Base-by-base conservation (phyloP, 1,140 invertebrate species). In the Teleogryllus occipitalis region DNA sequence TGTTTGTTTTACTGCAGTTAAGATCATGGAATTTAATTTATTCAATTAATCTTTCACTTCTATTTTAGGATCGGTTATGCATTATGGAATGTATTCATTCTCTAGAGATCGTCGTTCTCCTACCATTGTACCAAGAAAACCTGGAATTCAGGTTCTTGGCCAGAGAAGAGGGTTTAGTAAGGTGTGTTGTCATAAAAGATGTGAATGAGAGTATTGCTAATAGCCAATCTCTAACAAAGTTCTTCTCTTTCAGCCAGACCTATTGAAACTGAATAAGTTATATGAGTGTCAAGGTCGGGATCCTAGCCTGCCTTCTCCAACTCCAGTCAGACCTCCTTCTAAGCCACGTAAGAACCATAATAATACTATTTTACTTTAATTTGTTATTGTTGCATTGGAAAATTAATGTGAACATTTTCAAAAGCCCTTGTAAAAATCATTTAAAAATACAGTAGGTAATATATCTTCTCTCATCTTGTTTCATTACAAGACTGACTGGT, bases 51-150 rank as follows among this genome's bases (percentile, higher is more conserved):
- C 18, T 3, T 65, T 77, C 21, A 80, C 15, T 54, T 80, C 47
- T 8, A 10, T 49, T 77, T 65, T 47, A 80, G 81, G 81, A n/a
- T 87, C 86, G 0, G 85, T 89, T n/a, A 89, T 90, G 88, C 89
- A 90, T 81, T 90, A 90, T 81, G 87, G 87, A 0, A 83, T 87
- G 8, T 88, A 85, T 81, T 88, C 89, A 15, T 90, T 90, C 84
- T 86, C 88, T 48, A 85, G 84, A 75, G 87, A 88, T 80, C 82
- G 86, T 14, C 83, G 84, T 72, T 83, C 85, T 76, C 89, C 89
- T 49, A 90, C 90, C 46, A 87, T 91, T 75, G 82, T 87, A 5
- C 85, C 88, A 8, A 87, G 83, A 83, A 81, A 84, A 82, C 54
- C 82, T 49, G 83, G 83, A 47, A 82, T 82, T 12, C 81, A 86